Evolutionary conservation across 1,140 invertebrate species (phyloP), one percentile per base, ranked within the genome.

Genomic region (Mya arenaria): DNA sequence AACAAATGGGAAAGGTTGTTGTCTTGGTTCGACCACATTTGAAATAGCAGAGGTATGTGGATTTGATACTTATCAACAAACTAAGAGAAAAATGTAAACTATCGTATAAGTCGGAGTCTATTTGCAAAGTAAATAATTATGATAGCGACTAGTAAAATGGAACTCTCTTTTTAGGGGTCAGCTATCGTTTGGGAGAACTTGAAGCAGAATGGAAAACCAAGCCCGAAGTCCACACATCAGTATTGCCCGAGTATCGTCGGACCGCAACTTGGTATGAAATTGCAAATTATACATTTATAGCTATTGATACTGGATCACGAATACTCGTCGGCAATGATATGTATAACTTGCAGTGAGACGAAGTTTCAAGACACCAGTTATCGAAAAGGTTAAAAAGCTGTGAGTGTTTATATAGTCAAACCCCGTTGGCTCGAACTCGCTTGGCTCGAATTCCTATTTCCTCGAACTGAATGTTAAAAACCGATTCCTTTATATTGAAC

Each of bases 141-240:
- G 8, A 15, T 19, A 28, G 8, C 8, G 10, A 28, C 56, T 15
- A 10, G 15, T 28, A 25, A 28, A 19, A 15, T 19, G 25, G 15
- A 13, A 15, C 25, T 8, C 25, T 19, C 25, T 8, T 13, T 15
- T 25, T 10, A 75, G 73, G 73, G 73, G 1, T 75, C 73, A 37
- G 73, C 73, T 2, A 41, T 75, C n/a, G 32, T 75, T 2, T 75
- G 73, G 73, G 41, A 58, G 25, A 75, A 75, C 56, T 48, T 75
- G 39, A 63, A 65, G 34, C 10, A 30, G 19, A 30, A 63, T n/a
- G 73, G 73, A 3, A 62, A 62, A 34, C 73, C 73, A 4, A 75
- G 73, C 23, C 15, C 23, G 25, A 56, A 60, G 37, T 37, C 73
- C 15, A 48, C 37, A 62, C 56, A 75, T 34, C 30, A 37, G 13